Evolutionary conservation across 2,888 invertebrate genomes (phyloP).

Genomic region (Drepanosiphum platanoidis): DNA sequence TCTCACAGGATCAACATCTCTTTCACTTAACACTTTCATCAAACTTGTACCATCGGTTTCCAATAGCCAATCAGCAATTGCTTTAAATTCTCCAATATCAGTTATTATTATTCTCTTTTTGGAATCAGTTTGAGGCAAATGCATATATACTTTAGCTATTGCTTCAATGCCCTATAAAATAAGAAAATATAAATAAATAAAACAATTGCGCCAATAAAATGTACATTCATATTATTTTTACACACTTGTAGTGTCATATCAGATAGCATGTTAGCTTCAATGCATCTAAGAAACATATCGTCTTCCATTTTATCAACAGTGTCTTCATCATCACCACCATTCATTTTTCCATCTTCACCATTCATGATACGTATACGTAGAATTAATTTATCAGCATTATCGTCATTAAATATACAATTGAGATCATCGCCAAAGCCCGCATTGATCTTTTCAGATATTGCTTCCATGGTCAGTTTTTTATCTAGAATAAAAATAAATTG

Average conservation of each 20-base stretch:
- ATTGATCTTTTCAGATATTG: constrained; percentile 98
- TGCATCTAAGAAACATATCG: constrained; percentile 97
- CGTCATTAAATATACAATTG: constrained; percentile 99
- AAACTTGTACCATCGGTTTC: constrained; percentile 99
- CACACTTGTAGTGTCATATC: constrained; percentile 93
- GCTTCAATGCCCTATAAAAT: constrained; percentile 85
- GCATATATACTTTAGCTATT: constrained; percentile 99
- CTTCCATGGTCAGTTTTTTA: constrained; percentile 99
- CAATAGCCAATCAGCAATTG: constrained; percentile 97
- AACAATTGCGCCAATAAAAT: neutral
- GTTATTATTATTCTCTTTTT: constrained; percentile 98
- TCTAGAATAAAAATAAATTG: constrained; percentile 70
- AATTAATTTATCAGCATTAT: constrained; percentile 98
- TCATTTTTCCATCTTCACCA: constrained; percentile 91
- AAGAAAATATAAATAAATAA: constrained; percentile 8
- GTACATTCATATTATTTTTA: no score
- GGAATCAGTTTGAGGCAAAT: constrained; percentile 96
- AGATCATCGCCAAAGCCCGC: constrained; percentile 99
- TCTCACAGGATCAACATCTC: constrained; percentile 96
- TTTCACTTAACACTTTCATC: constrained; percentile 96
- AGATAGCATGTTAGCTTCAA: constrained; percentile 98
- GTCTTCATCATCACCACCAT: constrained; percentile 78
- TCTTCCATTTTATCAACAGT: constrained; percentile 99
- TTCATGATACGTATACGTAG: constrained; percentile 98
- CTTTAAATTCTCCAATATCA: constrained; percentile 97